phyloP scores from a whole-genome alignment of 2,888 invertebrate species.

The Drosophila eohydei region DNA sequence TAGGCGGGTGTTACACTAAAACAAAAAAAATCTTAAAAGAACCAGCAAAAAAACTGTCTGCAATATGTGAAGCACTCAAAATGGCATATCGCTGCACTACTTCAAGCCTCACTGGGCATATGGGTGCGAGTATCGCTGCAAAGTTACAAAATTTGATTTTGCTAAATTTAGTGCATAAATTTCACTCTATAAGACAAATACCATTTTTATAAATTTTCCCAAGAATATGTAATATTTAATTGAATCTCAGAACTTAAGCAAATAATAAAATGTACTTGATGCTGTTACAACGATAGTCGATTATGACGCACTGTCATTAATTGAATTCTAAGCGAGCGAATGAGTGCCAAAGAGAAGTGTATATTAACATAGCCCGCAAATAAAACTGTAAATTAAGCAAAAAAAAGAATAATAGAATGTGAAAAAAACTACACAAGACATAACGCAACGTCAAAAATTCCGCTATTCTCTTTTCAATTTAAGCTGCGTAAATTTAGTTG shows the following conservation, averaged over 20 bases:
- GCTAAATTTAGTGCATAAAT: background rate
- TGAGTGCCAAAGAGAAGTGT: slow-evolving; percentile 1
- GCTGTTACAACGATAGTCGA: background rate
- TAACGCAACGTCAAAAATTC: background rate
- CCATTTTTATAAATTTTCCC: background rate
- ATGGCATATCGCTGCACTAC: slow-evolving; percentile 34
- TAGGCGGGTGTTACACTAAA: slow-evolving; percentile 54
- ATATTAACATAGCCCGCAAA: background rate
- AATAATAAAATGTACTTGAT: background rate
- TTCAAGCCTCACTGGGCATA: background rate
- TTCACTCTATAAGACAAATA: no score
- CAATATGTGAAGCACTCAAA: slow-evolving; percentile 46
- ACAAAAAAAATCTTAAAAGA: slow-evolving; percentile 13
- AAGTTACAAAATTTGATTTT: background rate
- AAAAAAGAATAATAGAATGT: background rate
- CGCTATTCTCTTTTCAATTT: background rate
- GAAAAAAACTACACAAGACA: background rate
- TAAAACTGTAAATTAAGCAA: background rate
- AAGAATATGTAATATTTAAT: background rate
- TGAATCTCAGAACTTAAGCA: no score
- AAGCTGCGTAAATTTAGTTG: background rate
- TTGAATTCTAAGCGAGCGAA: background rate
- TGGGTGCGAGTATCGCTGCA: slow-evolving; percentile 2
- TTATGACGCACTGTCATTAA: background rate
- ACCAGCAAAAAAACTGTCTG: slow-evolving; percentile 23